Base-by-base conservation (phyloP, 2,888 invertebrate genomes). In the Vesta saturnalis region DNA sequence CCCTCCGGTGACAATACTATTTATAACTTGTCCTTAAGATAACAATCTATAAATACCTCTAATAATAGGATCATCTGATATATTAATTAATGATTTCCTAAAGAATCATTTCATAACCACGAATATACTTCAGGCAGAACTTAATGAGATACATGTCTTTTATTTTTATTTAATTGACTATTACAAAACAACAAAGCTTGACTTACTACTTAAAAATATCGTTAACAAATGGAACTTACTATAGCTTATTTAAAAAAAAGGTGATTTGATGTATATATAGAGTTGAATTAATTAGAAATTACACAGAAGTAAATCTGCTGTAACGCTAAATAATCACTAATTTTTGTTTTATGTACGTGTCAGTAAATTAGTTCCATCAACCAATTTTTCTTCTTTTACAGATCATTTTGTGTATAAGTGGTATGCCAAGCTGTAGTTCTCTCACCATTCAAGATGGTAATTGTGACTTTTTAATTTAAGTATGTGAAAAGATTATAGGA, bases 381-480 rank as follows among this genome's bases (percentile, higher is more conserved):
- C 47, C 47, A 6, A 47, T 47, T 47, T 52, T 52, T 19, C 3
- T 18, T 19, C 52, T 52, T 21, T 18, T 49, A 16, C 14, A 49
- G 3, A 49, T 5, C 18, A 49, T 18, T 8, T 52, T 18, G 52
- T 19, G 22, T n/a, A 21, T 52, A 52, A 52, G 2, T 52, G 19
- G 52, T 21, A 52, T 52, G 52, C 18, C 18, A n/a, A 19, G 19
- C 4, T 52, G 19, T 52, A 5, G 52, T 21, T 52, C 21, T 21
- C 5, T 18, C 19, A 52, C 21, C 21, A 18, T 52, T 52, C n/a
- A 52, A 15, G 52, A 52, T 52, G 52, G 52, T 52, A 52, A 52
- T 52, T 52, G 22, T 21, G n/a, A 52, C 19, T 52, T 52, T 52
- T 52, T 19, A 52, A 19, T 19, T n/a, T 52, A 52, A 52, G 52